phyloP scores from a whole-genome alignment of 2,888 invertebrate genomes.

The Kuschelorhynchus macadamiae region DNA sequence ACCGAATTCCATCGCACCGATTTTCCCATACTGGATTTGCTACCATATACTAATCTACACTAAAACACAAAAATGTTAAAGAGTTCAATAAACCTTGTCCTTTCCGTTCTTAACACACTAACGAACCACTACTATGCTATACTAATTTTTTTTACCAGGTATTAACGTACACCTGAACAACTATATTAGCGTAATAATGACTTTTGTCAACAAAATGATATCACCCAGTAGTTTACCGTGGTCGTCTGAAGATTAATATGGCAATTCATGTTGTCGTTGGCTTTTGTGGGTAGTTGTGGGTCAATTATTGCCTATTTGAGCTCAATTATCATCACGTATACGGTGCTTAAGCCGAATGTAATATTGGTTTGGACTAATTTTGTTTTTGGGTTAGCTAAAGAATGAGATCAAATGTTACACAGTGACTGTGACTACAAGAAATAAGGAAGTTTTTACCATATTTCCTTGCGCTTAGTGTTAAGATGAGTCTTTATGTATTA shows the following conservation, averaged over 20 bases:
- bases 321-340: slow-evolving; percentile 29
- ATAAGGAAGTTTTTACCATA: too few relatives aligned
- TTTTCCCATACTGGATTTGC: too few relatives aligned
- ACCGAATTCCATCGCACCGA: too few relatives aligned
- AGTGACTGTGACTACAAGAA: too few relatives aligned
- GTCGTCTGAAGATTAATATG: not conserved
- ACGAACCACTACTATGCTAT: not conserved
- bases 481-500: too few relatives aligned
- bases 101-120: too few relatives aligned
- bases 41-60: too few relatives aligned
- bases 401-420: not conserved
- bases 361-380: slow-evolving; percentile 3
- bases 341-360: not conserved
- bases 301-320: slow-evolving; percentile 41
- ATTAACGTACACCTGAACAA: not conserved
- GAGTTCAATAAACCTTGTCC: too few relatives aligned
- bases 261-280: not conserved
- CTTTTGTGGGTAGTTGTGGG: slow-evolving; percentile 21
- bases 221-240: not conserved
- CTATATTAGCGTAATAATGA: not conserved
- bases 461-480: too few relatives aligned
- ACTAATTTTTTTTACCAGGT: not conserved
- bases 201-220: not conserved
- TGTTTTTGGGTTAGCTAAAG: not conserved
- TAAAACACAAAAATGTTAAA: too few relatives aligned